Evolutionary conservation across 2,113 vertebrate genomes (phyloP).

Genomic region (Sorex araneus): DNA sequence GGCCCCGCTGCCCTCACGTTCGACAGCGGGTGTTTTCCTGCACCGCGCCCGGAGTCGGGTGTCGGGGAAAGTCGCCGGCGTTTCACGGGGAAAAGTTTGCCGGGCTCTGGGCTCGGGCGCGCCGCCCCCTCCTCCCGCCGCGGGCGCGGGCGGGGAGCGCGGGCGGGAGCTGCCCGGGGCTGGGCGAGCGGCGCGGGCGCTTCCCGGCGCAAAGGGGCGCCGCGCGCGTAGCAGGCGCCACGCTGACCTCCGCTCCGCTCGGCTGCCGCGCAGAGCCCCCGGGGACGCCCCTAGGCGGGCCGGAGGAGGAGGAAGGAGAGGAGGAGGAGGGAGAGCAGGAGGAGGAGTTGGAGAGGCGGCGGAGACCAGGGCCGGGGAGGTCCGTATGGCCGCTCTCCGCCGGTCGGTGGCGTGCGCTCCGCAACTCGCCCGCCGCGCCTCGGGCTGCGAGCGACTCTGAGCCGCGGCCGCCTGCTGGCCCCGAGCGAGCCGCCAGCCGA

Average conservation of each 20-base stretch:
- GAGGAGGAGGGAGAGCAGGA: no score
- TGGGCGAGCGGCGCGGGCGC: conserved; percentile 33
- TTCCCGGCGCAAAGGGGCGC: conserved; percentile 62
- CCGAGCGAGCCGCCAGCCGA: background rate
- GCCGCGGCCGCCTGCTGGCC: background rate
- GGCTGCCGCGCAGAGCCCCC: background rate
- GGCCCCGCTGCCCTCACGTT: background rate
- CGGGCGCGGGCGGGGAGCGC: conserved; percentile 62
- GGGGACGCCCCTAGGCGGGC: background rate
- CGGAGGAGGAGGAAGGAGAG: no score
- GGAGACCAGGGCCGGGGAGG: background rate
- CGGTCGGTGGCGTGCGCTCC: conserved; percentile 9
- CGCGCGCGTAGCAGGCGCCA: conserved; percentile 59
- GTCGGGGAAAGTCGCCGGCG: background rate
- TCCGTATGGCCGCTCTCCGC: conserved; percentile 77
- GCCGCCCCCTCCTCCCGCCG: conserved; percentile 37
- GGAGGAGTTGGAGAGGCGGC: background rate
- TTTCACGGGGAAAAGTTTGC: conserved; percentile 72
- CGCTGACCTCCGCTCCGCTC: conserved; percentile 56
- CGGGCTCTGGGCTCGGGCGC: background rate
- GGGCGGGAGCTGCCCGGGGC: conserved; percentile 66
- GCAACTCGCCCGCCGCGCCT: conserved; percentile 46
- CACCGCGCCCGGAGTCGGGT: background rate
- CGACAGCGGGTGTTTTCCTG: background rate
- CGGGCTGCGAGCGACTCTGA: conserved; percentile 69